phyloP scores from a whole-genome alignment of 2,888 invertebrate genomes.

The Drosophila emarginata region DNA sequence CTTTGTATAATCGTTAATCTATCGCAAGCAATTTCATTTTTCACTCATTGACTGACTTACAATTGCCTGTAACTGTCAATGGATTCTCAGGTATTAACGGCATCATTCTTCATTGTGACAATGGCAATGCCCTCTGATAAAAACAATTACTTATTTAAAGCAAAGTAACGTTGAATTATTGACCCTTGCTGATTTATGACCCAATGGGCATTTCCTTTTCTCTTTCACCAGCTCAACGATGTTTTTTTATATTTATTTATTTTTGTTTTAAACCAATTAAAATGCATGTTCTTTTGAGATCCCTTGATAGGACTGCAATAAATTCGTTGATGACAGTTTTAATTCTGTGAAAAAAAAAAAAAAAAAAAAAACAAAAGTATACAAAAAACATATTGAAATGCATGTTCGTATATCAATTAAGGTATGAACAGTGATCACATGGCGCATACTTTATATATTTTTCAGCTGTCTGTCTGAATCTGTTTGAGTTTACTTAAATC shows the following conservation, averaged over 20 bases:
- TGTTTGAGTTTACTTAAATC: too few species aligned
- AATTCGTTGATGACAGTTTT: neutral
- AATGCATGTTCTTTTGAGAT: neutral
- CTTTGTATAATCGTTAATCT: too few species aligned
- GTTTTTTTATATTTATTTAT: neutral
- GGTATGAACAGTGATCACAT: neutral
- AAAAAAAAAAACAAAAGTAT: too few species aligned
- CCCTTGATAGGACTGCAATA: neutral
- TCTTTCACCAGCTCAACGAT: neutral
- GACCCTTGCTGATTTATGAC: neutral
- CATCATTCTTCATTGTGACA: neutral
- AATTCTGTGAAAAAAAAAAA: too few species aligned
- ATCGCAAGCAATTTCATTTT: too few species aligned
- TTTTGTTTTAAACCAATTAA: constrained; percentile 1
- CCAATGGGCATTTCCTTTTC: neutral
- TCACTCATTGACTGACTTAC: too few species aligned
- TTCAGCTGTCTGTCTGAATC: neutral
- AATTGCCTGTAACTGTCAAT: neutral
- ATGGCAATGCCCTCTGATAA: neutral
- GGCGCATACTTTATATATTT: neutral
- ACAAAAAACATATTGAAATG: too few species aligned
- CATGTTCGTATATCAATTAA: too few species aligned
- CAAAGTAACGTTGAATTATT: constrained; percentile 1
- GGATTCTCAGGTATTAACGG: neutral
- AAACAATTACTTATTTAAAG: constrained; percentile 3